A percentile compares a stretch with the other conserved stretches of the same genome.
These are phyloP conservation scores for Zelleria hepariella DNA, from an alignment of 2,888 invertebrate genomes.

Conservation along the genomic window DNA sequence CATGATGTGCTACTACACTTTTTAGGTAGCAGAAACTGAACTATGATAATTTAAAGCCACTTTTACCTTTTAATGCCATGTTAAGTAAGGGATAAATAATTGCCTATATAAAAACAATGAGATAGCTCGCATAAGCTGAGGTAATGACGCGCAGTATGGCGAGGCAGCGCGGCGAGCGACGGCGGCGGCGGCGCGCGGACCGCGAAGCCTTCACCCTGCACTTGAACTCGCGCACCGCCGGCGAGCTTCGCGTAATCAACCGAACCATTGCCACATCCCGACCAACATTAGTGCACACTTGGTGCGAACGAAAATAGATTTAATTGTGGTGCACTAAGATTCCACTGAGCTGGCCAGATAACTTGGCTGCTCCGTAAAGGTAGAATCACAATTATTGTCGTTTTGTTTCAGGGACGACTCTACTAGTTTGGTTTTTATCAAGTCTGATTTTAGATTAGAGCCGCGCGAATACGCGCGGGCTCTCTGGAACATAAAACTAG, in stretches of 20 bases:
- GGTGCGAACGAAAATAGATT: not conserved
- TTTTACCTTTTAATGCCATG: not conserved
- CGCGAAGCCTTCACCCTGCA: slow-evolving; percentile 65
- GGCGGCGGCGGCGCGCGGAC: slow-evolving; percentile 13
- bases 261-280: slow-evolving; percentile 36
- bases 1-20: not conserved
- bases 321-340: not conserved
- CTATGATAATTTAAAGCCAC: not conserved
- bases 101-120: slow-evolving; percentile 5
- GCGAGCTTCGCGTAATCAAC: slow-evolving; percentile 47
- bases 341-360: not conserved
- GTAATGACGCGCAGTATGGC: slow-evolving; percentile 7
- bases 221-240: slow-evolving; percentile 52
- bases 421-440: not conserved
- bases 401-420: not conserved
- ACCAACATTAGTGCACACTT: not conserved
- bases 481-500: not conserved
- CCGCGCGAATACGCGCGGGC: not conserved
- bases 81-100: not conserved
- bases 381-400: not conserved
- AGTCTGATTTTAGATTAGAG: not conserved
- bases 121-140: slow-evolving; percentile 3
- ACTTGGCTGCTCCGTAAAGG: not conserved
- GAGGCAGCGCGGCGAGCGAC: slow-evolving; percentile 10
- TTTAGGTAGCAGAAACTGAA: not conserved